Evolutionary conservation across 2,113 vertebrate species (phyloP).

Genomic region (Talpa occidentalis): DNA sequence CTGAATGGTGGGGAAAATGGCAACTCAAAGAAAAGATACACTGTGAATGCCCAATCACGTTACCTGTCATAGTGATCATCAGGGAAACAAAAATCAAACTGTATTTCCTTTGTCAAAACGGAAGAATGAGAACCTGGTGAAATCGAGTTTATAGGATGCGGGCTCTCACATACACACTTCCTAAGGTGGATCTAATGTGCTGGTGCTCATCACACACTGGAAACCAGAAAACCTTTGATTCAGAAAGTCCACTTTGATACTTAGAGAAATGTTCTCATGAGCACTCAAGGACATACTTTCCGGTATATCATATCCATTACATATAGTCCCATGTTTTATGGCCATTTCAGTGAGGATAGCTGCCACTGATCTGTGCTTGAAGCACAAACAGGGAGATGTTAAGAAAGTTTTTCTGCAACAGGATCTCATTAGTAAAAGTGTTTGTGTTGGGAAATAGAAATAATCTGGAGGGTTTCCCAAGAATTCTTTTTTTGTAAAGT

Average conservation of each 20-base stretch:
- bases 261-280: background rate
- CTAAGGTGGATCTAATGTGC: rapidly evolving
- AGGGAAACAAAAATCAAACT: background rate
- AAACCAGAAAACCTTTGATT: background rate
- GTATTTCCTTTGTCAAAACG: background rate
- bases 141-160: rapidly evolving
- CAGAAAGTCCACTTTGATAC: background rate
- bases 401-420: background rate
- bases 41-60: background rate
- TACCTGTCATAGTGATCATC: background rate
- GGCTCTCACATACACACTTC: rapidly evolving
- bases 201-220: no score
- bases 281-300: background rate
- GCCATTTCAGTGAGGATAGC: background rate
- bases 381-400: background rate
- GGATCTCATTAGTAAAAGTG: no score
- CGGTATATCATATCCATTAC: background rate
- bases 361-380: background rate
- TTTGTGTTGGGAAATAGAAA: background rate
- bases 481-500: background rate
- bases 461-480: background rate
- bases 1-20: background rate
- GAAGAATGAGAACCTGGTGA: background rate
- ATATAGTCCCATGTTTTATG: background rate
- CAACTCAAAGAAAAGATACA: background rate